Conservation (phyloP, 1,140 invertebrate genomes). For the Monomorium pharaonis region DNA sequence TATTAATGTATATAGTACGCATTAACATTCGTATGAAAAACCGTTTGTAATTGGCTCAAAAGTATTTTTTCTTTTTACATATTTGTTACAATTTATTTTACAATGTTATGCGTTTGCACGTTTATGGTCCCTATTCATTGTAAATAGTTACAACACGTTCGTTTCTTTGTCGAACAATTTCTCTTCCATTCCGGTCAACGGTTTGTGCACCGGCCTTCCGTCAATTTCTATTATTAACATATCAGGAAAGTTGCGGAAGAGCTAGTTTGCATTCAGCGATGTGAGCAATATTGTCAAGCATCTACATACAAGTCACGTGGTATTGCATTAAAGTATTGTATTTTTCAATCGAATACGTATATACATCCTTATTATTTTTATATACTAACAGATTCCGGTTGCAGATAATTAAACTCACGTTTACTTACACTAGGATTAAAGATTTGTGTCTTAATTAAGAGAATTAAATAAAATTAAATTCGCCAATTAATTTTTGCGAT, state of each 20-base stretch:
- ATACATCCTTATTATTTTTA: background rate
- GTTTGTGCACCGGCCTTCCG: background rate
- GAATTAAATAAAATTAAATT: background rate
- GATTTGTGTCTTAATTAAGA: background rate
- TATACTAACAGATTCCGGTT: background rate
- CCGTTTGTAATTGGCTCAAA: background rate
- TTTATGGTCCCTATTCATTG: background rate
- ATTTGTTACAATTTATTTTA: slow-evolving; percentile 13
- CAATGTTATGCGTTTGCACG: background rate
- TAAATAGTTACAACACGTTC: background rate
- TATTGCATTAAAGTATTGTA: background rate
- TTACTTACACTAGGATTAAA: background rate
- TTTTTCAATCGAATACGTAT: too few relatives aligned
- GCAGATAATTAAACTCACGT: background rate
- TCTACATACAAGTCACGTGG: background rate
- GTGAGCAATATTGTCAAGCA: slow-evolving; percentile 7
- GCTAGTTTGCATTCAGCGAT: background rate
- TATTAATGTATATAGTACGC: background rate
- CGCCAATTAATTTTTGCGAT: background rate
- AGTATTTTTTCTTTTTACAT: background rate
- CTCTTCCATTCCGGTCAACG: background rate
- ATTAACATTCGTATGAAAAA: background rate
- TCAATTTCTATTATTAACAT: slow-evolving; percentile 45
- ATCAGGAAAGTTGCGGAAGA: slow-evolving; percentile 28
- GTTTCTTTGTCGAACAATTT: slow-evolving; percentile 28